Evolutionary conservation across 1,140 invertebrate species (phyloP).

Genomic region (Drosophila pruinosa): DNA sequence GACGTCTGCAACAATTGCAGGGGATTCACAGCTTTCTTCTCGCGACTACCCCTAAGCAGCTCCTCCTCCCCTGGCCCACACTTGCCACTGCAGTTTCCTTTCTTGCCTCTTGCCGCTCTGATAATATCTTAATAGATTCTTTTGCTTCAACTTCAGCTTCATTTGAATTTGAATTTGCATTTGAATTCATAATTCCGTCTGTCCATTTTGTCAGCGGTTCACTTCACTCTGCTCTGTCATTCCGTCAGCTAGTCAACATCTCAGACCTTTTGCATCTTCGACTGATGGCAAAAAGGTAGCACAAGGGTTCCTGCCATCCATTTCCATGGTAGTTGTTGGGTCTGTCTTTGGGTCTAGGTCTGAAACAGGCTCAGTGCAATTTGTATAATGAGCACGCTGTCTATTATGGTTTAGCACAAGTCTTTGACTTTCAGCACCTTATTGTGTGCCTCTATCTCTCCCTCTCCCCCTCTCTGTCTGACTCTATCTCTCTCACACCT

Average conservation of each 20-base stretch:
- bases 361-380: slow-evolving; percentile 56
- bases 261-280: slow-evolving; percentile 2
- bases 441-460: slow-evolving; percentile 34
- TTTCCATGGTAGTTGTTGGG: neutral
- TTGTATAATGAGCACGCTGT: slow-evolving; percentile 73
- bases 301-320: neutral
- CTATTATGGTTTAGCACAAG: slow-evolving; percentile 62
- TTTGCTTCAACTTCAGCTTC: slow-evolving; percentile 57
- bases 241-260: slow-evolving; percentile 49
- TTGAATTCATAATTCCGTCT: slow-evolving; percentile 55
- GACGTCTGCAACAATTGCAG: slow-evolving; percentile 70
- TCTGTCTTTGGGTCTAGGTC: slow-evolving; percentile 3
- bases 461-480: neutral
- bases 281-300: neutral
- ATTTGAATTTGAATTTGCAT: slow-evolving; percentile 80
- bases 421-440: slow-evolving; percentile 77
- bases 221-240: slow-evolving; percentile 41
- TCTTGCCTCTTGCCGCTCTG: slow-evolving; percentile 24
- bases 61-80: neutral
- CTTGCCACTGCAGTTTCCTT: slow-evolving; percentile 12
- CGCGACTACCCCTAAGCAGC: neutral
- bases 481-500: neutral
- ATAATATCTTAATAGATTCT: slow-evolving; percentile 81
- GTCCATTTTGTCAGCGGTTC: slow-evolving; percentile 7
- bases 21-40: slow-evolving; percentile 55